Evolutionary conservation across 2,888 invertebrate species (phyloP).

Genomic region (Phortica okadai): DNA sequence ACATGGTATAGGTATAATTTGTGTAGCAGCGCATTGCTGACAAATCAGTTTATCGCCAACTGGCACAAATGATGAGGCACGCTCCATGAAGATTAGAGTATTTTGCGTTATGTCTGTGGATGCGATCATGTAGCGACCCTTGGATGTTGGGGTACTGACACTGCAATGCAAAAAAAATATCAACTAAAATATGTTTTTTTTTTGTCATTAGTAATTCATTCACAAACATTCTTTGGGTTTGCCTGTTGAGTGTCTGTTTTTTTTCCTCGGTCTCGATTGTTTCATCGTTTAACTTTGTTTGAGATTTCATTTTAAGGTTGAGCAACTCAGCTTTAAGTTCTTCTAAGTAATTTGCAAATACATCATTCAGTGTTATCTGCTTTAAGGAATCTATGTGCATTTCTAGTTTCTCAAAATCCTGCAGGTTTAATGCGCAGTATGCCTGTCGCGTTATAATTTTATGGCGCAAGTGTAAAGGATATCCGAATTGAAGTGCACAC

Average conservation of each 20-base stretch:
- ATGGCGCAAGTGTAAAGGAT: conserved; percentile 58
- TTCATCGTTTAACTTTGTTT: neutral
- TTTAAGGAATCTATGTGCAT: conserved; percentile 50
- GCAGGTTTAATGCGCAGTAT: conserved; percentile 59
- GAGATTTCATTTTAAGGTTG: neutral
- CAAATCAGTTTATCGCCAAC: conserved; percentile 79
- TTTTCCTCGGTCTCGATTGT: neutral
- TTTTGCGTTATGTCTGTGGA: conserved; percentile 80
- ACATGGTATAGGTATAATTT: conserved; percentile 84
- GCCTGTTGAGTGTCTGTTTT: neutral
- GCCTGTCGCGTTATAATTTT: conserved; percentile 66
- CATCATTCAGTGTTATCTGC: conserved; percentile 47
- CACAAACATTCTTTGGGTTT: conserved; percentile 45
- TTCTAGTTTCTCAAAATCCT: conserved; percentile 41
- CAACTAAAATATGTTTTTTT: neutral
- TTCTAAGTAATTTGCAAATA: conserved; percentile 49
- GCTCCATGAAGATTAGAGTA: conserved; percentile 87
- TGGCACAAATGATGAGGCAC: conserved; percentile 87
- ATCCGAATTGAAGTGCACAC: conserved; percentile 65
- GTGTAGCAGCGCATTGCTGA: conserved; percentile 83
- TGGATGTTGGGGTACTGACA: neutral
- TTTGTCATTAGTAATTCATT: neutral
- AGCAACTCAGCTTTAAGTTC: conserved; percentile 46
- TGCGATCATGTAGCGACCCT: conserved; percentile 77
- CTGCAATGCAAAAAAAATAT: conserved; percentile 34